Conservation (phyloP, 1,140 invertebrate species). For the Sycobia sp. region DNA sequence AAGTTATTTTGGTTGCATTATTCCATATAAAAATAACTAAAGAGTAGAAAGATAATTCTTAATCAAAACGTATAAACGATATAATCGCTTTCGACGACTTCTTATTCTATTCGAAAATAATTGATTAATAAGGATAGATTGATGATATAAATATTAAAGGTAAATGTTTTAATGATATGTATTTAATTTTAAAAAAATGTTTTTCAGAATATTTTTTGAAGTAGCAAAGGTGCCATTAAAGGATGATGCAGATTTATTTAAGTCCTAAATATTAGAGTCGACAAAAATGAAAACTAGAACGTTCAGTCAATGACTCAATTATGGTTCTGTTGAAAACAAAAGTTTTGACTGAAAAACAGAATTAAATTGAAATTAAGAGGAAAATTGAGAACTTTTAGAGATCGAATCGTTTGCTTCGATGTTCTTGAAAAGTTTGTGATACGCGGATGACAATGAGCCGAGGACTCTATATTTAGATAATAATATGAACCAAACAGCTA, state of each 20-base stretch:
- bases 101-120: no score
- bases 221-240: conserved; percentile 74
- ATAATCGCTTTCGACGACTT: no score
- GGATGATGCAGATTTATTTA: conserved; percentile 44
- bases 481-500: conserved; percentile 13
- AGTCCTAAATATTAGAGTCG: conserved; percentile 33
- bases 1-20: conserved; percentile 53
- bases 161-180: background rate
- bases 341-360: conserved; percentile 24
- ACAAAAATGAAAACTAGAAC: conserved; percentile 1
- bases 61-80: no score
- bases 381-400: conserved; percentile 19
- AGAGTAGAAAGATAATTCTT: background rate
- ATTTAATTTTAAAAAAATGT: conserved; percentile 3
- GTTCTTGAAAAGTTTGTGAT: conserved; percentile 29
- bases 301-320: conserved; percentile 5
- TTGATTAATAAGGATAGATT: no score
- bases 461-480: conserved; percentile 12
- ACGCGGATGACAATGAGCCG: conserved; percentile 26
- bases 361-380: conserved; percentile 8
- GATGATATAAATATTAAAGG: background rate
- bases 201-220: conserved; percentile 82
- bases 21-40: background rate
- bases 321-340: conserved; percentile 14
- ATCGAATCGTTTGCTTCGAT: conserved; percentile 18